Conservation (phyloP, 2,797 vertebrate species). For the Micrastur ruficollis region DNA sequence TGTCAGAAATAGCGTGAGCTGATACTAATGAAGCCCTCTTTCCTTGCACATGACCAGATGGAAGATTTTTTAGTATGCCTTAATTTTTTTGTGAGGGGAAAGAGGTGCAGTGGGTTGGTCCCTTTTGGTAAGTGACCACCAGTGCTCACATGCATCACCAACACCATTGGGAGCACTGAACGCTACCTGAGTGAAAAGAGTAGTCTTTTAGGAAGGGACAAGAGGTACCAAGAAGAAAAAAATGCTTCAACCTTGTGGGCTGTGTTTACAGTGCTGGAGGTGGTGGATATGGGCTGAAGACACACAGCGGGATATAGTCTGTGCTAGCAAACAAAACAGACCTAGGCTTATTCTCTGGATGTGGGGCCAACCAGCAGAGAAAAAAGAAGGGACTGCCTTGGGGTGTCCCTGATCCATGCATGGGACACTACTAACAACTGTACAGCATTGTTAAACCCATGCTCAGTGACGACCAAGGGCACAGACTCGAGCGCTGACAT, state of each 20-base stretch:
- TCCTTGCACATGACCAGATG: background rate
- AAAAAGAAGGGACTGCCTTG: background rate
- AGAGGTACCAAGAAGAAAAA: background rate
- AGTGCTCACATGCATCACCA: fast-evolving
- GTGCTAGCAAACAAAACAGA: background rate
- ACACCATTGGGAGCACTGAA: background rate
- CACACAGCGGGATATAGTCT: background rate
- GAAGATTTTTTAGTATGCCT: background rate
- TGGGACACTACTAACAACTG: background rate
- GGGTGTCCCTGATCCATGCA: background rate
- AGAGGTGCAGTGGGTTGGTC: background rate
- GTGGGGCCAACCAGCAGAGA: background rate
- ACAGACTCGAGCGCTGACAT: fast-evolving
- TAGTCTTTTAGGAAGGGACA: background rate
- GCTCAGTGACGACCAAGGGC: background rate
- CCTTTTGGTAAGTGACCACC: background rate
- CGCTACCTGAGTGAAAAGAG: background rate
- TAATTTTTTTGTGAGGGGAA: background rate
- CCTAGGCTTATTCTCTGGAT: background rate
- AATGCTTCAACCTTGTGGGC: background rate
- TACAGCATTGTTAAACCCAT: background rate
- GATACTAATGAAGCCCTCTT: background rate
- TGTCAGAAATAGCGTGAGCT: background rate
- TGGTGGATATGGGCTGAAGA: background rate
- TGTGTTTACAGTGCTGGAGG: background rate